These are phyloP conservation scores for Ceryle rudis DNA, from an alignment of 2,797 vertebrate genomes.

Conservation along the genomic window DNA sequence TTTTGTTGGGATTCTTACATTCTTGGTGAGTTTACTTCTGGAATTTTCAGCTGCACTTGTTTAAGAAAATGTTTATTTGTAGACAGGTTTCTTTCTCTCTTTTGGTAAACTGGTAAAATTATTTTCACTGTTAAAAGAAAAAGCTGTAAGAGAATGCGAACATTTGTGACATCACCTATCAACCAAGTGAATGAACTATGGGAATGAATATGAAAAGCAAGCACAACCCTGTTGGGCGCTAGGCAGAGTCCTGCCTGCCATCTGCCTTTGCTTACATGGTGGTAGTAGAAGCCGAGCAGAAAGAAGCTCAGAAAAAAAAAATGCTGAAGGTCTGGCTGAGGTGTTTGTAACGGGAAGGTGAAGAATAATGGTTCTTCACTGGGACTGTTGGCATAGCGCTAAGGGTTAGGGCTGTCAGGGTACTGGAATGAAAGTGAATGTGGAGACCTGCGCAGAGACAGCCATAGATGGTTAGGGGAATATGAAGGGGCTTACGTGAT, in stretches of 20 bases:
- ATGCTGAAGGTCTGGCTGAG: not conserved
- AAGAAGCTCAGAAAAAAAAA: not conserved
- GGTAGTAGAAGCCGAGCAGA: not conserved
- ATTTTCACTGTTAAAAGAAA: not conserved
- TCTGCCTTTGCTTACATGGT: not conserved
- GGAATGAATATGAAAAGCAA: not conserved
- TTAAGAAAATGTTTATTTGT: not conserved
- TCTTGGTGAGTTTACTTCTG: not conserved
- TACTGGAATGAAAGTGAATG: not conserved
- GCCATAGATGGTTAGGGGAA: not conserved
- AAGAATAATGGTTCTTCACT: not conserved
- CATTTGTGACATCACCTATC: not conserved
- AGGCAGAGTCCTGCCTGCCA: not conserved
- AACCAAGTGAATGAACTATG: not conserved
- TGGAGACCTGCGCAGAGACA: not conserved
- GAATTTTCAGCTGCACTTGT: not conserved
- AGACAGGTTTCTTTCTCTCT: not conserved
- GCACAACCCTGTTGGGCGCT: not conserved
- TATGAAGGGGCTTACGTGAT: not conserved
- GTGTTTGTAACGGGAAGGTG: not conserved
- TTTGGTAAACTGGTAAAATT: not conserved
- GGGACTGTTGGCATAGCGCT: accelerated
- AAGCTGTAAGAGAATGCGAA: not conserved
- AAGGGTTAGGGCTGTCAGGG: not conserved
- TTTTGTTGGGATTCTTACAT: accelerated